These are phyloP conservation scores for Craterocephalus amniculus DNA, from an alignment of 2,797 vertebrate genomes.

Conservation along the genomic window DNA sequence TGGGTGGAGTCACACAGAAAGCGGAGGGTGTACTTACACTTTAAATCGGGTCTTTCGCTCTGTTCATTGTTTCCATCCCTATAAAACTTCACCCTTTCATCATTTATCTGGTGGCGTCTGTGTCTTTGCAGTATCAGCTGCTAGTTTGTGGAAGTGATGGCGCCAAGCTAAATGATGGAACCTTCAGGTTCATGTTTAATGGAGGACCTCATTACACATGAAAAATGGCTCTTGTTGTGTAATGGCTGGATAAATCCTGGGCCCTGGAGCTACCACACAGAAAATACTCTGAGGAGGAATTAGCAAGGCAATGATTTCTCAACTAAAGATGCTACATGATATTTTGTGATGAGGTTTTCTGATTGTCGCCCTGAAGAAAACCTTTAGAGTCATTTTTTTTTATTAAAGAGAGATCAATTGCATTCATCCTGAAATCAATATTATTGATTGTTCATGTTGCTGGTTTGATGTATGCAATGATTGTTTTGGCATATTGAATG, in stretches of 20 bases:
- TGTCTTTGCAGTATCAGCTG: slow-evolving; percentile 43
- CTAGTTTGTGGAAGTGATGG: slow-evolving; percentile 50
- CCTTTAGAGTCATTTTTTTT: too few species aligned
- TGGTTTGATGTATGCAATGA: slow-evolving; percentile 11
- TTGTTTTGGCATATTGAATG: slow-evolving; percentile 31
- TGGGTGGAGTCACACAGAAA: too few species aligned
- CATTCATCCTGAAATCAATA: slow-evolving; percentile 43
- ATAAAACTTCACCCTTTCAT: slow-evolving; percentile 12
- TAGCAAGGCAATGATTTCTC: slow-evolving; percentile 48
- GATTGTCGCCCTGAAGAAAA: slow-evolving; percentile 22
- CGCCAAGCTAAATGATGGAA: slow-evolving; percentile 58
- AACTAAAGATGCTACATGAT: slow-evolving; percentile 49
- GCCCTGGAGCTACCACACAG: slow-evolving; percentile 46
- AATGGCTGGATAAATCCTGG: slow-evolving; percentile 60
- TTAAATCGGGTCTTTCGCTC: slow-evolving; percentile 6
- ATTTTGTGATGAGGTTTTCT: slow-evolving; percentile 34
- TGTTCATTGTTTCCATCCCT: not conserved
- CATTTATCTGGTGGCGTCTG: slow-evolving; percentile 21
- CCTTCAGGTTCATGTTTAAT: slow-evolving; percentile 74
- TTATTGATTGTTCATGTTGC: slow-evolving; percentile 42
- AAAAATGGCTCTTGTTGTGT: slow-evolving; percentile 66
- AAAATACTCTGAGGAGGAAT: slow-evolving; percentile 40
- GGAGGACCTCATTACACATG: slow-evolving; percentile 69
- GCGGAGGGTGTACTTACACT: too few species aligned
- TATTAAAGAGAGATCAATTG: too few species aligned